phyloP scores from a whole-genome alignment of 2,797 vertebrate genomes.

The Sardinella longiceps region DNA sequence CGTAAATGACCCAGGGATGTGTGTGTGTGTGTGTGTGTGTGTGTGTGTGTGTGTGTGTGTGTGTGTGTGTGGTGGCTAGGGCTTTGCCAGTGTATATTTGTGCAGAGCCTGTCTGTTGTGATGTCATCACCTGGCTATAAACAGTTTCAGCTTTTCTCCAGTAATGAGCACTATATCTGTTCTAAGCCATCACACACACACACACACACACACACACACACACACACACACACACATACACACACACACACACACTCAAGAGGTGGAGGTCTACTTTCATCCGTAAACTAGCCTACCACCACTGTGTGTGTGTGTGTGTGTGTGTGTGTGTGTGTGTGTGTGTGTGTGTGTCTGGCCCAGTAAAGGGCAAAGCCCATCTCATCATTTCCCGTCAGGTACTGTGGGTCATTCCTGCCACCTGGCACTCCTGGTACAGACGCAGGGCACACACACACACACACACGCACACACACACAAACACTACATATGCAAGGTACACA shows the following conservation, averaged over 20 bases:
- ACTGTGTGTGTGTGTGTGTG: background rate
- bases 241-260: too few species aligned
- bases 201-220: conserved; percentile 7
- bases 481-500: too few species aligned
- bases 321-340: background rate
- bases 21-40: background rate
- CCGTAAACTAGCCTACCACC: background rate
- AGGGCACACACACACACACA: too few species aligned
- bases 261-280: background rate
- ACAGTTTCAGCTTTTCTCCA: conserved; percentile 50
- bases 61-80: background rate
- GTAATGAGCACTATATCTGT: background rate
- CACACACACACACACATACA: background rate
- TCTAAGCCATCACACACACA: background rate
- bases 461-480: too few species aligned
- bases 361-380: background rate
- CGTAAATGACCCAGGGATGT: conserved; percentile 56
- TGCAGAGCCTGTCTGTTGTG: conserved; percentile 65
- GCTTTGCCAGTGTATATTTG: conserved; percentile 67
- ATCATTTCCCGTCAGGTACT: conserved; percentile 7
- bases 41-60: background rate
- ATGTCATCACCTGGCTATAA: conserved; percentile 73
- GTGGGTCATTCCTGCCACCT: background rate
- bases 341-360: background rate
- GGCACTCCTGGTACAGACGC: background rate